Evolutionary conservation across 2,888 invertebrate species (phyloP).

Genomic region (Nomada ruficornis): DNA sequence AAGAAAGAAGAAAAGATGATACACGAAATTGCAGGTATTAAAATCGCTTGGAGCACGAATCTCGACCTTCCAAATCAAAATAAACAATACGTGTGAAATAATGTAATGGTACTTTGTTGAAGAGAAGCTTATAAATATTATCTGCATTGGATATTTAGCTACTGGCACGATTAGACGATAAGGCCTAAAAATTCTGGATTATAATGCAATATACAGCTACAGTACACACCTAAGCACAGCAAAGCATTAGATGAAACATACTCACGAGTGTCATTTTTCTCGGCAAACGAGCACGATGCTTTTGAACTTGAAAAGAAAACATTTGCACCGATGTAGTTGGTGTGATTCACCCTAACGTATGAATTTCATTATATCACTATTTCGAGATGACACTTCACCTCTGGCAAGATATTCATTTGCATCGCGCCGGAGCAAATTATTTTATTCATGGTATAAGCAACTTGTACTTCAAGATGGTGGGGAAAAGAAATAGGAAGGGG

Average conservation of each 20-base stretch:
- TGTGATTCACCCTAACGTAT: slow-evolving; percentile 71
- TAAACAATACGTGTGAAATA: slow-evolving; percentile 28
- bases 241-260: slow-evolving; percentile 45
- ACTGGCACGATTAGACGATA: background rate
- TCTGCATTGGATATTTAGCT: background rate
- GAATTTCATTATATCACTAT: slow-evolving; percentile 73
- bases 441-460: slow-evolving; percentile 36
- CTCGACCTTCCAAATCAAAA: slow-evolving; percentile 36
- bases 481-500: slow-evolving; percentile 10
- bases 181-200: background rate
- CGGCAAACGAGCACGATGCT: slow-evolving; percentile 64
- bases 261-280: slow-evolving; percentile 77
- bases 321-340: slow-evolving; percentile 71
- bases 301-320: slow-evolving; percentile 72
- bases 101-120: slow-evolving; percentile 1
- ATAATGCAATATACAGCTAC: background rate
- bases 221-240: background rate
- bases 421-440: slow-evolving; percentile 61
- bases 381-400: slow-evolving; percentile 73
- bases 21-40: too few relatives aligned
- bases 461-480: slow-evolving; percentile 16
- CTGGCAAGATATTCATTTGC: slow-evolving; percentile 63
- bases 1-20: background rate
- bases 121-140: background rate
- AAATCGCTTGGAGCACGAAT: background rate